These are phyloP conservation scores for Oxyscelio sp. DNA, from an alignment of 2,888 invertebrate genomes.

Conservation along the genomic window DNA sequence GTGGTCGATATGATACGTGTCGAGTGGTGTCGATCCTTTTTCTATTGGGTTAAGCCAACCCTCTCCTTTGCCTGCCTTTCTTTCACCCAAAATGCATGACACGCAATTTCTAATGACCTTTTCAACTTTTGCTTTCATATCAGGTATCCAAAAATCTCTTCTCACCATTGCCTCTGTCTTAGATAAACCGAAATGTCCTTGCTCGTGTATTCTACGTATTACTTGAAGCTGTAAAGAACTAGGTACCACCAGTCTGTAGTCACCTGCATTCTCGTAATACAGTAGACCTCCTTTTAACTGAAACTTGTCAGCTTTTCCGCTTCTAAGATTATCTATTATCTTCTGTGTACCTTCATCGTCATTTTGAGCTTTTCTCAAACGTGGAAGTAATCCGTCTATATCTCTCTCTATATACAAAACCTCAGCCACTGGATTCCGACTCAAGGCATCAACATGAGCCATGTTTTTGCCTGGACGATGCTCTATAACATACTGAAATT, in stretches of 20 bases:
- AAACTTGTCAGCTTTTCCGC: too few species aligned
- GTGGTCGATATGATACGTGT: slow-evolving; percentile 57
- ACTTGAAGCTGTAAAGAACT: too few species aligned
- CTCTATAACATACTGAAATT: not conserved
- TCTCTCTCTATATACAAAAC: not conserved
- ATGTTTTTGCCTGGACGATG: not conserved
- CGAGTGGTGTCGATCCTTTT: slow-evolving; percentile 30
- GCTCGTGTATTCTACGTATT: too few species aligned
- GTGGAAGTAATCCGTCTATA: not conserved
- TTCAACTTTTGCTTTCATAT: too few species aligned
- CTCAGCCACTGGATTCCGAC: not conserved
- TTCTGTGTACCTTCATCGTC: not conserved
- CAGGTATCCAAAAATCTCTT: too few species aligned
- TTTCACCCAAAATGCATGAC: slow-evolving; percentile 52
- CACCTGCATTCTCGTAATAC: too few species aligned
- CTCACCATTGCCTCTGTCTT: too few species aligned
- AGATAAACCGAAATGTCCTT: too few species aligned
- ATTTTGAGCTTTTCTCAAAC: not conserved
- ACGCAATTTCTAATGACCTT: slow-evolving; percentile 55
- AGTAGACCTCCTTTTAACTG: too few species aligned
- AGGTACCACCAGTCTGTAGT: too few species aligned
- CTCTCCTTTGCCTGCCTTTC: slow-evolving; percentile 54
- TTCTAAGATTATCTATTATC: too few species aligned
- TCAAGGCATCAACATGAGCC: not conserved
- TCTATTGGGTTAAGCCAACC: slow-evolving; percentile 44